Evolutionary conservation across 53 echinoderm and acorn worm species (phyloP).

Genomic region (Patiria pectinifera): DNA sequence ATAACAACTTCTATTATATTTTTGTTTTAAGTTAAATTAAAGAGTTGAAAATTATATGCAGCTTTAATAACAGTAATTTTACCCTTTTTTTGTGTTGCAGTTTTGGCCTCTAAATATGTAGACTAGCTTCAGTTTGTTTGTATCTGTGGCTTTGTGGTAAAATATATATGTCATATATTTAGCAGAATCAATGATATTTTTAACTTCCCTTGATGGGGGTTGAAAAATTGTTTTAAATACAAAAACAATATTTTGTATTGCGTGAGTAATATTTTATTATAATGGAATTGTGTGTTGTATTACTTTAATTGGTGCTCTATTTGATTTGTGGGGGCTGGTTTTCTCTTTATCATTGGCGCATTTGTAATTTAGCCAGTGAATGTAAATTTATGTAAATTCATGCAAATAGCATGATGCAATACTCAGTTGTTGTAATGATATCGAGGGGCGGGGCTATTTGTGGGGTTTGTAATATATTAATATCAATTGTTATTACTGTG

Average conservation of each 20-base stretch:
- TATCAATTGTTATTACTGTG: slow-evolving; percentile 33
- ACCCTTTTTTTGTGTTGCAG: background rate
- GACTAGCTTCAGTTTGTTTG: background rate
- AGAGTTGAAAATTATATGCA: background rate
- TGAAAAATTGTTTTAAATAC: slow-evolving; percentile 16
- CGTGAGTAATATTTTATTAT: slow-evolving; percentile 56
- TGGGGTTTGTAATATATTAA: slow-evolving; percentile 30
- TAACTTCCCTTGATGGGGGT: background rate
- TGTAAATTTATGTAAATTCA: slow-evolving; percentile 51
- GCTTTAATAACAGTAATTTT: background rate
- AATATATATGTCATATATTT: slow-evolving; percentile 17
- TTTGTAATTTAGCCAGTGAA: slow-evolving; percentile 5
- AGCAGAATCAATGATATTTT: background rate
- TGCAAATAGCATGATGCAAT: slow-evolving; percentile 52
- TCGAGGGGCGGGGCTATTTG: background rate
- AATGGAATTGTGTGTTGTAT: slow-evolving; percentile 42
- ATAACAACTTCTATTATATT: too few species aligned
- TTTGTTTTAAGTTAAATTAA: too few species aligned
- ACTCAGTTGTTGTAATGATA: slow-evolving; percentile 29
- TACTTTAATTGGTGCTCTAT: slow-evolving; percentile 52
- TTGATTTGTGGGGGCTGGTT: slow-evolving; percentile 22
- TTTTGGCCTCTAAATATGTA: background rate
- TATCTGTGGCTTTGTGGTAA: background rate
- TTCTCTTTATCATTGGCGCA: slow-evolving; percentile 19
- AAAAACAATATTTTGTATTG: slow-evolving; percentile 45